Evolutionary conservation across 2,888 invertebrate genomes (phyloP), one percentile per base, ranked within the genome.

Genomic region (Drosophila bunnanda): DNA sequence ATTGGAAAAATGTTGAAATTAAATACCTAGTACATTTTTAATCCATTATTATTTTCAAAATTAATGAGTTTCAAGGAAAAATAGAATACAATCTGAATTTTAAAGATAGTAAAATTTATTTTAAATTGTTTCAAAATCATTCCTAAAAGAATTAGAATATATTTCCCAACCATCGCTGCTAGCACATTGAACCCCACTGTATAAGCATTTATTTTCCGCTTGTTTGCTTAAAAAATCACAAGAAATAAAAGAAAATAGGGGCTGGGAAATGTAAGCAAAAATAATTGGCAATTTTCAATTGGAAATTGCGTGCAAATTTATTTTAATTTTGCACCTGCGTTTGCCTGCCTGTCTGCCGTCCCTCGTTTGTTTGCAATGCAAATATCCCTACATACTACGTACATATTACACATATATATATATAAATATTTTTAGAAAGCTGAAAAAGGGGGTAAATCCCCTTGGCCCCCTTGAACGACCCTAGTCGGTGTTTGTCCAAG

Each of bases 271-370:
- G 72, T 82, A 67, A 78, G 64, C 66, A 78, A 56, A 77, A 83
- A 79, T 86, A 88, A 88, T 86, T 84, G 78, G 68, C 81, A 86
- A 80, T 79, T 85, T 85, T 75, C 75, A 74, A 75, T 80, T 88
- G 80, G 50, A 73, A 86, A 88, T 85, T 85, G 81, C 77, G 88
- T 86, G 83, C 76, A 88, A 88, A 85, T 85, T 88, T 88, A 88
- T 88, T 88, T 83, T 55, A 80, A 88, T 82, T 81, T 67, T 64
- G 59, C 80, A 82, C 80, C 87, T 82, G 84, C 70, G 79, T 61
- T 70, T 61, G 72, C 52, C 34, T 30, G 38, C 60, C 41, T 17
- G 39, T 13, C 41, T 10, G n/a, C n/a, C 28, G 30, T 48, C 43
- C 36, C 61, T 50, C 46, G 28, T 65, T 48, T 59, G 77, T 82